Evolutionary conservation across 2,797 vertebrate genomes (phyloP).

Genomic region (Epinephelus malabaricus): DNA sequence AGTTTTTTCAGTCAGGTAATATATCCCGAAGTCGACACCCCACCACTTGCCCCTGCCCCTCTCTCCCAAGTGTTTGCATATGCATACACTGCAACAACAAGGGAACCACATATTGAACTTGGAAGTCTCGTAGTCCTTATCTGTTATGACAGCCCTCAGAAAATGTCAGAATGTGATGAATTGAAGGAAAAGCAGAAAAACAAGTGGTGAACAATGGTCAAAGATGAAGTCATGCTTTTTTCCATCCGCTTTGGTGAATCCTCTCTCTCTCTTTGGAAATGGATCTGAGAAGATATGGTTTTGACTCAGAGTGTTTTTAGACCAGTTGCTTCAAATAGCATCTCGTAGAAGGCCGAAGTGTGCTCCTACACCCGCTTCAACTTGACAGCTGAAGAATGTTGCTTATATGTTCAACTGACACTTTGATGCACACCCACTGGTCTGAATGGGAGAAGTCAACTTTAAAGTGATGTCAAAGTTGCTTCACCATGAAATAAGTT

Average conservation of each 20-base stretch:
- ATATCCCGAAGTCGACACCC: conserved; percentile 59
- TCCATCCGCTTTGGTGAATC: conserved; percentile 55
- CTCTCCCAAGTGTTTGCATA: conserved; percentile 38
- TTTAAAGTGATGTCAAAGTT: conserved; percentile 51
- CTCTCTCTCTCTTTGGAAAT: conserved; percentile 46
- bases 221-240: conserved; percentile 59
- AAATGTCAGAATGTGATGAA: conserved; percentile 53
- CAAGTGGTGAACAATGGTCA: conserved; percentile 17
- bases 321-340: conserved; percentile 53
- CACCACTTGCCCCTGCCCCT: conserved; percentile 6
- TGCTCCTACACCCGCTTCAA: conserved; percentile 34
- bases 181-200: conserved; percentile 27
- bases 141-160: conserved; percentile 50
- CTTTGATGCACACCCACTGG: conserved; percentile 32
- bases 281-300: conserved; percentile 48
- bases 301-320: conserved; percentile 39
- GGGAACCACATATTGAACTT: conserved; percentile 68
- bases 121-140: conserved; percentile 54
- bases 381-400: conserved; percentile 61
- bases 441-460: conserved; percentile 15
- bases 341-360: conserved; percentile 33
- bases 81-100: conserved; percentile 41
- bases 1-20: conserved; percentile 72
- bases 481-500: conserved; percentile 54
- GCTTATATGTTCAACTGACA: conserved; percentile 59